These are phyloP conservation scores for Eptatretus burgeri DNA, from an alignment of 2,113 vertebrate genomes.

Conservation along the genomic window DNA sequence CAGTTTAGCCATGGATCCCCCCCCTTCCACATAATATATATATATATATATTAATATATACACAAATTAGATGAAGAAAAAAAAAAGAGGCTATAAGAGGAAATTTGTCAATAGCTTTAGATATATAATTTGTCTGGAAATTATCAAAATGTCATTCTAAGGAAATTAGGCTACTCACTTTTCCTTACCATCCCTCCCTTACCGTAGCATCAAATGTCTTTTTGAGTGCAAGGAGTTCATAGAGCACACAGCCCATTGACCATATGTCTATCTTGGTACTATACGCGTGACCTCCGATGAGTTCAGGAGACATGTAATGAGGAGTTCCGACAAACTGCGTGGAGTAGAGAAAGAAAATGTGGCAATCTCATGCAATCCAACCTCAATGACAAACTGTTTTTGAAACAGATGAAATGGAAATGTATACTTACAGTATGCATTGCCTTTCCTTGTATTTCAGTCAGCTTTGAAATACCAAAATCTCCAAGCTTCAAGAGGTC, in stretches of 20 bases:
- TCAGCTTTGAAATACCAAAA: conserved; percentile 80
- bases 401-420: neutral
- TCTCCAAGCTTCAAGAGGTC: conserved; percentile 90
- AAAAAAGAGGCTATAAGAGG: no score
- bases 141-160: no score
- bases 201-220: conserved; percentile 95
- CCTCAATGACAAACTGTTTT: neutral
- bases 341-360: neutral
- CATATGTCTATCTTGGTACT: conserved; percentile 98
- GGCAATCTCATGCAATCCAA: neutral
- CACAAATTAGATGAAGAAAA: no score
- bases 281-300: conserved; percentile 84
- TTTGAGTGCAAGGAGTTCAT: conserved; percentile 62
- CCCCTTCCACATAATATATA: no score
- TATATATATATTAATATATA: no score
- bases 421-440: conserved; percentile 57
- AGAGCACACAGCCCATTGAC: conserved; percentile 84
- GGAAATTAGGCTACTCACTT: no score
- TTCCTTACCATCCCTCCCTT: conserved; percentile 13
- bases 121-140: no score
- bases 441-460: conserved; percentile 77
- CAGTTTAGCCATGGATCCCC: no score
- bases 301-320: conserved; percentile 94
- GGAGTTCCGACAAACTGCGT: conserved; percentile 75
- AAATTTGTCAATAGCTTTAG: no score